These are phyloP conservation scores for Limosa lapponica DNA, from an alignment of 2,797 vertebrate genomes.

Conservation along the genomic window DNA sequence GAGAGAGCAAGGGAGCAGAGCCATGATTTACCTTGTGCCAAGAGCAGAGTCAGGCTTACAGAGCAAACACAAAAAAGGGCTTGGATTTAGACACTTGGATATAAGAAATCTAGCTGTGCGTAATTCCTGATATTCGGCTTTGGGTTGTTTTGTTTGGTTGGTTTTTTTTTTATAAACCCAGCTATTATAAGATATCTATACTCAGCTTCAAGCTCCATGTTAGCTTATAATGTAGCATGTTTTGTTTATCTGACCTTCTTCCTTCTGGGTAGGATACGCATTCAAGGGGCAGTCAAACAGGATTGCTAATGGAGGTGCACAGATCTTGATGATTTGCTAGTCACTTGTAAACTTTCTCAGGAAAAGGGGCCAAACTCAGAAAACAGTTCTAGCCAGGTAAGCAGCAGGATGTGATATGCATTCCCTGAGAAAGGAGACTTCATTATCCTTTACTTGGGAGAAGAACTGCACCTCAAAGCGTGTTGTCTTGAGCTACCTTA, in stretches of 20 bases:
- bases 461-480: not conserved
- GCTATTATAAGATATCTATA: not conserved
- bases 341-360: not conserved
- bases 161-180: not conserved
- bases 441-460: not conserved
- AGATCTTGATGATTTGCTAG: not conserved
- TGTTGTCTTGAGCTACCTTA: not conserved
- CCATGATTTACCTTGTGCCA: not conserved
- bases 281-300: not conserved
- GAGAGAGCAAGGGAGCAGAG: not conserved
- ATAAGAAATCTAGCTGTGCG: not conserved
- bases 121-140: not conserved
- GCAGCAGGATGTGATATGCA: not conserved
- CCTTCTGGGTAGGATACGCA: not conserved
- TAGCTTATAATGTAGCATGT: not conserved
- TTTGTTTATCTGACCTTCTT: not conserved
- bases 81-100: not conserved
- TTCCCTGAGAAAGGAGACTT: not conserved
- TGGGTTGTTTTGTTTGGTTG: too few species aligned
- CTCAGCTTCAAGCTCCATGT: not conserved
- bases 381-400: not conserved
- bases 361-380: not conserved
- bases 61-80: not conserved
- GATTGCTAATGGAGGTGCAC: not conserved
- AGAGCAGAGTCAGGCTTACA: not conserved